Conservation (phyloP, 1,140 invertebrate genomes). For the Zaprionus camerounensis region DNA sequence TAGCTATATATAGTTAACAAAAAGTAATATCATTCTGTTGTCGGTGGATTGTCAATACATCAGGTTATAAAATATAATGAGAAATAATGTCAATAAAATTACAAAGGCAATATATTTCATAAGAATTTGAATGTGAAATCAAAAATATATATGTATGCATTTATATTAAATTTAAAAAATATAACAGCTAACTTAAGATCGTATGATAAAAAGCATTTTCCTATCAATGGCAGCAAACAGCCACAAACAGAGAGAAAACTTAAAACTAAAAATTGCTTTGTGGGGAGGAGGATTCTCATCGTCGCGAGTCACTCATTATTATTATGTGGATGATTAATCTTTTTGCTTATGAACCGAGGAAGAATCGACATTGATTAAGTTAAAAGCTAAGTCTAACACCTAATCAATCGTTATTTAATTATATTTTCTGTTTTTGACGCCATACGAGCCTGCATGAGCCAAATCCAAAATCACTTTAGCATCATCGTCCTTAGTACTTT, state of each 20-base stretch:
- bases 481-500: constrained; percentile 81
- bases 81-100: constrained; percentile 35
- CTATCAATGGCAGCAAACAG: constrained; percentile 56
- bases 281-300: constrained; percentile 34
- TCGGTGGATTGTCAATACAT: constrained; percentile 75
- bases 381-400: constrained; percentile 80
- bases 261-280: constrained; percentile 71
- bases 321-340: constrained; percentile 15
- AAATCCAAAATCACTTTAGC: constrained; percentile 76
- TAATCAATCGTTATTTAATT: constrained; percentile 71
- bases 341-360: constrained; percentile 69
- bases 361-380: constrained; percentile 70
- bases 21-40: constrained; percentile 39
- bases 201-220: constrained; percentile 78
- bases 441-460: constrained; percentile 62
- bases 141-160: constrained; percentile 42
- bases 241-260: constrained; percentile 56
- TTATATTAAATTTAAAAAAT: constrained; percentile 56
- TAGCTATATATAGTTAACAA: constrained; percentile 22
- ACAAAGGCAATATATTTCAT: constrained; percentile 68
- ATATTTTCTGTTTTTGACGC: constrained; percentile 72
- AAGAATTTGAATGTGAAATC: constrained; percentile 58
- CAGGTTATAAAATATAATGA: constrained; percentile 29
- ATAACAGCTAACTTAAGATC: constrained; percentile 77
- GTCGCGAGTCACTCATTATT: constrained; percentile 23